Evolutionary conservation across 2,888 invertebrate species (phyloP), one percentile per base, ranked within the genome.

Genomic region (Prosopocoilus inquinatus): DNA sequence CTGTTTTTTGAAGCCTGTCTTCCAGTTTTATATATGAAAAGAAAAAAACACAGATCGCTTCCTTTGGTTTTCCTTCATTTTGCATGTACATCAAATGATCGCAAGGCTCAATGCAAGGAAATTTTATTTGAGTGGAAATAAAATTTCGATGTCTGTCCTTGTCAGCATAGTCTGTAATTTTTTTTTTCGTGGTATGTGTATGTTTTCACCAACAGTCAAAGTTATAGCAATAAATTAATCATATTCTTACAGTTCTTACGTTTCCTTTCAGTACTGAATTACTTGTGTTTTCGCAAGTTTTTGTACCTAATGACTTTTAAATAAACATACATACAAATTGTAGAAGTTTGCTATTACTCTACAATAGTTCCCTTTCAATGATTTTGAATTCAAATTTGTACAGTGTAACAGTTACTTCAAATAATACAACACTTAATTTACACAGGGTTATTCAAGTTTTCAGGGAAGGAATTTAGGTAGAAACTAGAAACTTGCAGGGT

Each of bases 1-100:
- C 63, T 62, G 57, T 67, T 61, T 65, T 67, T 70, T 70, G 68
- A 71, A 70, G 65, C 65, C 71, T 69, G 74, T 74, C 74, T 74
- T 74, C 74, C 74, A 74, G 61, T 73, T 73, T 72, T 71, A 46
- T 64, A 59, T 60, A 58, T 54, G 53, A 44, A 50, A 35, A 57
- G 44, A 53, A 45, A 48, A 50, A 49, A 47, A 13, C 28, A 35
- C 28, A 35, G 38, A 41, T 41, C 41, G 41, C 41, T 41, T 41
- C 9, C 16, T 16, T 16, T 9, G 15, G 41, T 13, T 41, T 41
- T 38, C 38, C 11, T 13, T 12, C 7, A 38, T 7, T 38, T 38
- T 38, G 12, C 13, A 12, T 38, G 38, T 12, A 8, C 11, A 38
- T 13, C 13, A 13, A 7, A 38, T 38, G 9, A 3, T 38, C 9